Base-by-base conservation (phyloP, 2,888 invertebrate genomes). In the Crepidodera aurea region DNA sequence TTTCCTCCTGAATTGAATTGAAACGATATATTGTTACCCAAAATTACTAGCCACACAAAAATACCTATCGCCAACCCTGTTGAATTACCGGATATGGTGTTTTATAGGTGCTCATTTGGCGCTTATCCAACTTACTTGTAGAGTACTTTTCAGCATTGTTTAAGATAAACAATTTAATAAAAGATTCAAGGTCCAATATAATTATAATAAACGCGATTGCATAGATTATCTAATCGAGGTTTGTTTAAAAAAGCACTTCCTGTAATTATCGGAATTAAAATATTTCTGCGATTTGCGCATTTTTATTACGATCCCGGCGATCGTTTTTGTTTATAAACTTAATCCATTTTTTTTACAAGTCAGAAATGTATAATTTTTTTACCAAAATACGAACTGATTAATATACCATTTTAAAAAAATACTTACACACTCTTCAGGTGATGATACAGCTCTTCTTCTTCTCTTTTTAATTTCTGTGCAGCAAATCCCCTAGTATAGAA, bases 381-480 rank as follows among this genome's bases (percentile, higher is more conserved):
- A n/a, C n/a, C n/a, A 22, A 6, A 22, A 22, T 6, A 22, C 22
- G 6, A 2, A 4, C 22, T 22, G 2, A 22, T 22, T 22, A 22
- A 22, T 22, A 22, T 22, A 22, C 6, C 22, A 22, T 4, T 22
- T 6, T 32, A 32, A 37, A 40, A 40, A 40, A 40, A 12, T 40
- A 89, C 90, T 90, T 87, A 91, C 91, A 88, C 88, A 71, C 89
- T 86, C 80, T 91, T 91, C 69, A 94, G 83, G 78, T 92, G 91
- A 82, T 91, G 91, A 81, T 93, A 94, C 70, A 92, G 91, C 71
- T 92, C 91, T 79, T 93, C 93, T 78, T 93, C 91, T 19, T 92
- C 92, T 74, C 87, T 87, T 75, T 90, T 85, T 48, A 77, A 73
- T 64, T 69, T 74, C 77, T 91, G 89, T 34, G 91, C 87, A 68